These are phyloP conservation scores for Myotis findleyi DNA, from an alignment of 2,797 vertebrate genomes.

Conservation along the genomic window DNA sequence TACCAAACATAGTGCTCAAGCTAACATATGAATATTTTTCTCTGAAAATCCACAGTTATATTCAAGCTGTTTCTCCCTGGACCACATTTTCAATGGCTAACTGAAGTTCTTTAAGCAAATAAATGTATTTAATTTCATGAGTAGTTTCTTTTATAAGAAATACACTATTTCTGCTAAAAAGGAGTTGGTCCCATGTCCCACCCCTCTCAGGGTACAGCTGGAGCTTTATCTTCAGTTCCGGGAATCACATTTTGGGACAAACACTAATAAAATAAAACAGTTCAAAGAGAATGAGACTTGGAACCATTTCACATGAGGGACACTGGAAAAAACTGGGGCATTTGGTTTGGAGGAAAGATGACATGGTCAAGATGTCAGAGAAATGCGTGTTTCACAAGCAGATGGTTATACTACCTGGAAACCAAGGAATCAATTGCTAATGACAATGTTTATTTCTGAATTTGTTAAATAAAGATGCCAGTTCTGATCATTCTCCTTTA, in stretches of 20 bases:
- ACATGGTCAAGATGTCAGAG: background rate
- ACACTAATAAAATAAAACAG: slow-evolving; percentile 5
- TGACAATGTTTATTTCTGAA: background rate
- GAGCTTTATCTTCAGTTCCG: background rate
- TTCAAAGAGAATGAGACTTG: background rate
- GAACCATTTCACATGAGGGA: background rate
- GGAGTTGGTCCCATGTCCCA: background rate
- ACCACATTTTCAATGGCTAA: background rate
- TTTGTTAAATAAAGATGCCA: slow-evolving; percentile 9
- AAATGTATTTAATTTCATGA: background rate
- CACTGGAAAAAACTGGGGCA: background rate
- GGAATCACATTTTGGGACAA: slow-evolving; percentile 6
- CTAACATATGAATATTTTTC: background rate
- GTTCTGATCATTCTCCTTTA: background rate
- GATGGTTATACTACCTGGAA: background rate
- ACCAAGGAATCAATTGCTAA: background rate
- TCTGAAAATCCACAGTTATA: background rate
- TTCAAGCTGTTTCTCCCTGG: background rate
- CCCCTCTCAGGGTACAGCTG: background rate
- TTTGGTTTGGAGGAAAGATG: background rate
- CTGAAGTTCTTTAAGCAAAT: slow-evolving; percentile 11
- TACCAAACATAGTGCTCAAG: background rate
- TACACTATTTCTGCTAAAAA: background rate
- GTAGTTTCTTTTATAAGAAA: background rate
- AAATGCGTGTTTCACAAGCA: background rate